Evolutionary conservation across 1,140 invertebrate genomes (phyloP).

Genomic region (Pseudomyrmex pallidus): DNA sequence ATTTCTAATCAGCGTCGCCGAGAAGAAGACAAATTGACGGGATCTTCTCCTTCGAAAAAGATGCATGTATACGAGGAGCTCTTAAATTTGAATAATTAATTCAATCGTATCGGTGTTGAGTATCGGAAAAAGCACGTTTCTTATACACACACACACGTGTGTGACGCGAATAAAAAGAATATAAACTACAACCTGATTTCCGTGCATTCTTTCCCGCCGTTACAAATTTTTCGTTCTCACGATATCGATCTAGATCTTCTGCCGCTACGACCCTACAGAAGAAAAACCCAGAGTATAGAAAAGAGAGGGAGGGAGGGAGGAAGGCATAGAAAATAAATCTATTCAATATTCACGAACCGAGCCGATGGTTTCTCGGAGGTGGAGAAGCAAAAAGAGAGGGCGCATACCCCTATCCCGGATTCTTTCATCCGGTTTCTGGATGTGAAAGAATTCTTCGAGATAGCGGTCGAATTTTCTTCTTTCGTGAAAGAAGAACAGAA

Average conservation of each 20-base stretch:
- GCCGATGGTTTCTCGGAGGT: slow-evolving; percentile 46
- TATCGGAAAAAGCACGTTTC: too few species aligned
- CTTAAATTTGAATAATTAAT: background rate
- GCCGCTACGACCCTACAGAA: slow-evolving; percentile 50
- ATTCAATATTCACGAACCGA: slow-evolving; percentile 72
- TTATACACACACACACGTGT: background rate
- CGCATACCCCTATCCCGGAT: slow-evolving; percentile 41
- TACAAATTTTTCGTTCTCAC: slow-evolving; percentile 67
- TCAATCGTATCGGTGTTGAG: background rate
- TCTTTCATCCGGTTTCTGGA: slow-evolving; percentile 52
- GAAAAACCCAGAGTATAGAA: slow-evolving; percentile 5
- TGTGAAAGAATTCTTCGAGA: slow-evolving; percentile 39
- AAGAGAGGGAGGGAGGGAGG: too few species aligned
- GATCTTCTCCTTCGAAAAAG: background rate
- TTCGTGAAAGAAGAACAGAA: slow-evolving; percentile 1
- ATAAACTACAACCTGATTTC: slow-evolving; percentile 18
- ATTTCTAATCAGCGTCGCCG: background rate
- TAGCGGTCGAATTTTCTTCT: slow-evolving; percentile 46
- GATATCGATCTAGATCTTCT: slow-evolving; percentile 60
- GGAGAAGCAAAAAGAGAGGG: slow-evolving; percentile 8
- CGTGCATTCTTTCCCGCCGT: background rate
- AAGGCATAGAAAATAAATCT: slow-evolving; percentile 65
- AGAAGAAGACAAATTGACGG: background rate
- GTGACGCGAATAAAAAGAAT: slow-evolving; percentile 33
- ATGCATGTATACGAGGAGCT: too few species aligned